phyloP scores from a whole-genome alignment of 2,797 vertebrate genomes.

The Vultur gryphus region DNA sequence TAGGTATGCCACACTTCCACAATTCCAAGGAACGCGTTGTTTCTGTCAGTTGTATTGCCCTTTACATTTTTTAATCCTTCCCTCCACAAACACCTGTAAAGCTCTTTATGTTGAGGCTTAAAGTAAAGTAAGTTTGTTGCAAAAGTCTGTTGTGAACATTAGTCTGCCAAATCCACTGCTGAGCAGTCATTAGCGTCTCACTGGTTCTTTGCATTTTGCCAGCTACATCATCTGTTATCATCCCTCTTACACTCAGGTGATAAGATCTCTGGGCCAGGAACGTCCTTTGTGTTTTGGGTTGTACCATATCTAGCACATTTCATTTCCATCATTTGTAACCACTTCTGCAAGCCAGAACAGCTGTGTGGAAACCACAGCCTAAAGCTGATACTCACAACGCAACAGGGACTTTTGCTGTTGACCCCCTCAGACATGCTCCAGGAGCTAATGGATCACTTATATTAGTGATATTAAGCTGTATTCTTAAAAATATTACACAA shows the following conservation, averaged over 20 bases:
- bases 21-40: background rate
- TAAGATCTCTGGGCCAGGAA: background rate
- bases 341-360: background rate
- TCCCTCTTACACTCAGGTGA: background rate
- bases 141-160: background rate
- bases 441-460: background rate
- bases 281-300: accelerated
- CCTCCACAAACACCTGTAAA: background rate
- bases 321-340: background rate
- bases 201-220: background rate
- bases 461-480: background rate
- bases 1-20: background rate
- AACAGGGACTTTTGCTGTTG: background rate
- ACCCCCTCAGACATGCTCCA: background rate
- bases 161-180: background rate
- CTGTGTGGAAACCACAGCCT: background rate
- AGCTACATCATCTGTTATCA: background rate
- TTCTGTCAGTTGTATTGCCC: background rate
- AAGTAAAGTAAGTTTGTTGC: background rate
- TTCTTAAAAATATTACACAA: background rate
- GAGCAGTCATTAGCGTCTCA: background rate
- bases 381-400: background rate
- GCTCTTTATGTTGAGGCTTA: background rate
- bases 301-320: background rate
- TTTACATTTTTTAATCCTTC: background rate